Base-by-base conservation (phyloP, 2,797 vertebrate species). In the Poecilia velifera region DNA sequence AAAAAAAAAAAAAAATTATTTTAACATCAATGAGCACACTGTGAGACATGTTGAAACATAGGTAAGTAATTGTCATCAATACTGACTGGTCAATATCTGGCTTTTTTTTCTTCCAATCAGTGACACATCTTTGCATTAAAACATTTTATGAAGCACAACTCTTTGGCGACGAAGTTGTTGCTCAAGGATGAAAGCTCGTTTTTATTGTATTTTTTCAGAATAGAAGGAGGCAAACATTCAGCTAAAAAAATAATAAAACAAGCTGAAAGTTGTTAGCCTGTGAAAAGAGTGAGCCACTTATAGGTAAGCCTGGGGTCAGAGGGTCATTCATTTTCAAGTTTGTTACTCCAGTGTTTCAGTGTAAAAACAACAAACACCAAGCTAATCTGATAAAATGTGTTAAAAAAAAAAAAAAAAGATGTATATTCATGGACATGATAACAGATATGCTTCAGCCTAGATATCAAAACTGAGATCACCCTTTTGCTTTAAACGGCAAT, bases 331-430 rank as follows among this genome's bases (percentile, higher is more conserved):
- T 41, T 77, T 75, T 55, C 34, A 72, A 53, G 14, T 45, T 68
- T 55, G 8, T 77, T 76, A 49, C 36, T 71, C 34, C 66, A 72
- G 36, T 76, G 43, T 62, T 76, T 72, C 45, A 72, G 18, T 51
- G 41, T 25, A 36, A 51, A 74, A 79, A 83, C 74, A 76, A 47
- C 14, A 7, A 10, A 2, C 4, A 25, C 14, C 28, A 6, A 57
- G 57, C 22, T 34, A 2, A 76, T 66, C 74, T 72, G 34, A 12
- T 25, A n/a, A 12, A 39, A 47, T 16, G 1, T 28, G 6, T 6
- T 14, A 1, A 0, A 5, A 47, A 22, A 39, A 5, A 47, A 22
- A 39, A 62, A n/a, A 34, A 31, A 31, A 31, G 18, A 4, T 66
- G 6, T 2, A 43, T n/a, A 43, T 13, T 43, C 10, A 43, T 13